Percentiles rank a stretch among this genome's conserved stretches.
These are phyloP conservation scores for Heterohyrax brucei DNA, from an alignment of 2,797 vertebrate species.

Conservation along the genomic window DNA sequence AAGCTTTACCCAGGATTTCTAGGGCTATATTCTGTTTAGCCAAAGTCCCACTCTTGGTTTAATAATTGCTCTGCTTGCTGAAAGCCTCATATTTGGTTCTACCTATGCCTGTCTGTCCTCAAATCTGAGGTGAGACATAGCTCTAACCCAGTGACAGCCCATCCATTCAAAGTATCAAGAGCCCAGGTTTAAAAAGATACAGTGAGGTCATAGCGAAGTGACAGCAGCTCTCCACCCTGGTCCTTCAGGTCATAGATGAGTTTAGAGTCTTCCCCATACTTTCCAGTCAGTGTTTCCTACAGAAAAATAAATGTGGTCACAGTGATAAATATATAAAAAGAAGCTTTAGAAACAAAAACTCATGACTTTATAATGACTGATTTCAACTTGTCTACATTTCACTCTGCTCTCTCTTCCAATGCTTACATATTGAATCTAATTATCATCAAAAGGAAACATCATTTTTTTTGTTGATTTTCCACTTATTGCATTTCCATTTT, in stretches of 20 bases:
- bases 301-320: constrained; percentile 34
- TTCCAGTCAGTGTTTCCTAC: constrained; percentile 96
- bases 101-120: background rate
- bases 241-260: constrained; percentile 99
- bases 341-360: constrained; percentile 62
- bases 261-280: constrained; percentile 97
- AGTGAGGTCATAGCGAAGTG: constrained; percentile 98
- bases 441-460: constrained; percentile 55
- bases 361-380: background rate
- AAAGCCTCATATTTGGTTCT: constrained; percentile 65
- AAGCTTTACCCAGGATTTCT: constrained; percentile 44
- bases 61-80: constrained; percentile 38
- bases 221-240: constrained; percentile 97
- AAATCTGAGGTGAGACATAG: constrained; percentile 49
- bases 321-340: constrained; percentile 55
- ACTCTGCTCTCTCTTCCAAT: constrained; percentile 44
- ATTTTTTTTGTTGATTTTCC: constrained; percentile 54
- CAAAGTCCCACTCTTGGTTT: constrained; percentile 29
- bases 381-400: constrained; percentile 19
- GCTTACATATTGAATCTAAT: background rate
- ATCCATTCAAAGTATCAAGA: constrained; percentile 48
- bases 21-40: constrained; percentile 39
- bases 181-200: constrained; percentile 93
- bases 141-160: background rate
- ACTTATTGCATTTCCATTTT: constrained; percentile 16